A percentile compares a stretch with the other conserved stretches of the same genome.
Evolutionary conservation across 2,113 vertebrate genomes (phyloP).

Genomic region (Pica pica): DNA sequence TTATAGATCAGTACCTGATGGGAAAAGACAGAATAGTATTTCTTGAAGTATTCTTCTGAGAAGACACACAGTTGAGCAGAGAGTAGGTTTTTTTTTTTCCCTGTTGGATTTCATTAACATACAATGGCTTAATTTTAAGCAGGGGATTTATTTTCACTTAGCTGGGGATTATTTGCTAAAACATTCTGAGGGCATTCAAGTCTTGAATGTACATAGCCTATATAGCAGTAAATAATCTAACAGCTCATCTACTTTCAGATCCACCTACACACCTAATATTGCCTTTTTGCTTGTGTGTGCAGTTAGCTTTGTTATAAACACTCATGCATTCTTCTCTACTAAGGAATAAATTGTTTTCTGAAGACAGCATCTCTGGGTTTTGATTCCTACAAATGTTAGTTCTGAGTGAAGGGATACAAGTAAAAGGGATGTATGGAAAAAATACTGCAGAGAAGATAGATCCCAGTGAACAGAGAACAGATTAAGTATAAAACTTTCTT

Average conservation of each 20-base stretch:
- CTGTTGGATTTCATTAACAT: not conserved
- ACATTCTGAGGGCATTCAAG: not conserved
- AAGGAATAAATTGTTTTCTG: not conserved
- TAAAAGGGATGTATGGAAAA: not conserved
- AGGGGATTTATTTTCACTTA: conserved; percentile 32
- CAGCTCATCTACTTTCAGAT: not conserved
- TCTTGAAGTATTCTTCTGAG: not conserved
- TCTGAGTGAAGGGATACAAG: not conserved
- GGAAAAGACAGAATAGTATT: not conserved
- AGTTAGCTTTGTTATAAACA: not conserved
- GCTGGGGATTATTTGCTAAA: conserved; percentile 1
- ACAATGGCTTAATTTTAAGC: not conserved
- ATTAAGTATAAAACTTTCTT: not conserved
- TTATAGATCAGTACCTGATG: not conserved
- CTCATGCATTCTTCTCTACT: not conserved
- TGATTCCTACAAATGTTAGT: not conserved
- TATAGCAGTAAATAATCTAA: not conserved
- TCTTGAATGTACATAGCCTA: not conserved
- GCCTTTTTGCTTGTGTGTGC: not conserved
- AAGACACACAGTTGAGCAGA: not conserved
- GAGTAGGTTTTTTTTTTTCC: fast-evolving
- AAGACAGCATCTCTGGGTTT: not conserved
- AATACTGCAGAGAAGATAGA: not conserved
- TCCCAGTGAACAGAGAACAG: not conserved
- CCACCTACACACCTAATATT: not conserved